A percentile compares a stretch with the other conserved stretches of the same genome.
phyloP scores from a whole-genome alignment of 2,888 invertebrate species.

The Torymus aiolomorphi region DNA sequence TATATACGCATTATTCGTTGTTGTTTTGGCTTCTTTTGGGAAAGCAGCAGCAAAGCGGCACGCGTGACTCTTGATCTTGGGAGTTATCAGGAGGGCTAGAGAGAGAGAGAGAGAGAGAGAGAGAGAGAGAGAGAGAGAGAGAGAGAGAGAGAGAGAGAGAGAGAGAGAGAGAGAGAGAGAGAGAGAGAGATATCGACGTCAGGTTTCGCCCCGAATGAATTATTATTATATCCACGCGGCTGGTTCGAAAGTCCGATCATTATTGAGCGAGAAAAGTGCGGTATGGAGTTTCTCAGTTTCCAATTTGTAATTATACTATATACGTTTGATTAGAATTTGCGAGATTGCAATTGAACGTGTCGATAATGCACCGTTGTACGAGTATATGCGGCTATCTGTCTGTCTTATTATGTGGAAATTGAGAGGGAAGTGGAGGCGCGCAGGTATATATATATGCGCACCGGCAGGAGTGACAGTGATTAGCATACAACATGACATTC shows the following conservation, averaged over 20 bases:
- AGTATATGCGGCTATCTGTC: too few relatives aligned
- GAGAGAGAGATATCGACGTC: not conserved
- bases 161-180: constrained; percentile 17
- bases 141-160: not conserved
- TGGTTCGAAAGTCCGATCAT: too few relatives aligned
- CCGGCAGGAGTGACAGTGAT: not conserved
- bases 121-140: not conserved
- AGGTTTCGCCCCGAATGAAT: too few relatives aligned
- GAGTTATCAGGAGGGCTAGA: not conserved
- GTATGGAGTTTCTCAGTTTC: too few relatives aligned
- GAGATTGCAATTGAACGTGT: too few relatives aligned
- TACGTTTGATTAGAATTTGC: too few relatives aligned
- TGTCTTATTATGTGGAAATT: too few relatives aligned
- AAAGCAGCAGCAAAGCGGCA: constrained; percentile 26
- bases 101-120: not conserved
- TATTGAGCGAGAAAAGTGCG: too few relatives aligned
- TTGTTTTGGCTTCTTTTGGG: constrained; percentile 31
- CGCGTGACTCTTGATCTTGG: constrained; percentile 46
- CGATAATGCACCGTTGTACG: too few relatives aligned
- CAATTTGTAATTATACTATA: too few relatives aligned
- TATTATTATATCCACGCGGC: too few relatives aligned
- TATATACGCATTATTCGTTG: not conserved
- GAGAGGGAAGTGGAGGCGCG: too few relatives aligned
- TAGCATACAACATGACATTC: not conserved
- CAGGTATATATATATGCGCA: not conserved